Evolutionary conservation across 1,140 invertebrate species (phyloP), one percentile per base, ranked within the genome.

Genomic region (Eciton burchellii): DNA sequence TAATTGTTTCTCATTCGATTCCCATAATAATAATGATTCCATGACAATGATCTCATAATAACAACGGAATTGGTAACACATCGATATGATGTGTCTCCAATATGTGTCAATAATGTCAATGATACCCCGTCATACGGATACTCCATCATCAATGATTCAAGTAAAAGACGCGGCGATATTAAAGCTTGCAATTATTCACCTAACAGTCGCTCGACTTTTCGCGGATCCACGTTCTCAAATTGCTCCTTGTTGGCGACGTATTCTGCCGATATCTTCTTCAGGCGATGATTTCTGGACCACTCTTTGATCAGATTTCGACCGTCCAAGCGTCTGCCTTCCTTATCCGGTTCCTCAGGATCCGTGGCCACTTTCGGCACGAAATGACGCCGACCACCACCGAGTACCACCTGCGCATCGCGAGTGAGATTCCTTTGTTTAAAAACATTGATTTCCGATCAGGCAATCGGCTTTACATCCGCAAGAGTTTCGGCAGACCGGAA

Each of bases 361-460:
- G 88, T 94, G 0, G 94, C 92, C 0, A 95, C 94, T 83, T 95
- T 95, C 0, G 96, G 96, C 8, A 96, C 92, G 86, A 97, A 96
- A 86, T 97, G 96, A 3, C 95, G 92, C 68, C 96, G 94, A 1
- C 97, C 97, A 56, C 97, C 97, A 5, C 97, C 97, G 74, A 97
- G 91, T 82, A 97, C 95, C 0, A 97, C 97, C 95, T 95, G 88
- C 11, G 6, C 35, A 35, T 35, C 72, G n/a, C 52, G 41, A 87
- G 45, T 54, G 24, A 26, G 24, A 66, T 60, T 74, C 74, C 62
- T 62, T 26, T 6, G 41, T 41, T 62, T 62, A 14, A 41, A 60
- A 35, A 35, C 35, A 35, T 35, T 35, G 35, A 35, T 35, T 35
- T 35, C n/a, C n/a, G 6, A 35, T 35, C 35, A 3, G 35, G 6